phyloP scores from a whole-genome alignment of 2,797 vertebrate genomes.

The Acomys russatus region DNA sequence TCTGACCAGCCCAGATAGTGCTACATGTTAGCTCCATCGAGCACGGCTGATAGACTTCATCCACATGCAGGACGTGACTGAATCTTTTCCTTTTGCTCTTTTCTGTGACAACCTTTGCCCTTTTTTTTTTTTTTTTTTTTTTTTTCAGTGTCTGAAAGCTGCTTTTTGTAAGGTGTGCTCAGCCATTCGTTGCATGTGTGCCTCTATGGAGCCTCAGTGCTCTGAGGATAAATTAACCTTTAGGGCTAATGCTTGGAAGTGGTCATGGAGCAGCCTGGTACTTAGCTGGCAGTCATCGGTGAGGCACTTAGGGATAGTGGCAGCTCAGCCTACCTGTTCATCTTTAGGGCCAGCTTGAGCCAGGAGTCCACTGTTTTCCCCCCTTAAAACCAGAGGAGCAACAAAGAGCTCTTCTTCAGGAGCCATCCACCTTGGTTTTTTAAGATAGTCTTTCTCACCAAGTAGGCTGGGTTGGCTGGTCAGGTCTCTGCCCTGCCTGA shows the following conservation, averaged over 20 bases:
- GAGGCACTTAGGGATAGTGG: not conserved
- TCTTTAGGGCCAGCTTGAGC: not conserved
- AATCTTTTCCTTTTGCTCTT: slow-evolving; percentile 9
- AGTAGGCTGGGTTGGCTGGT: not conserved
- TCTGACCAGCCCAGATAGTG: not conserved
- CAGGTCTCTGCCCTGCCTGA: not conserved
- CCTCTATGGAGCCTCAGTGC: slow-evolving; percentile 11
- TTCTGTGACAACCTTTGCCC: not conserved
- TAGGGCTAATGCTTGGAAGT: slow-evolving; percentile 19
- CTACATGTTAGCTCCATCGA: slow-evolving; percentile 58
- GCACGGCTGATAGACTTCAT: slow-evolving; percentile 36
- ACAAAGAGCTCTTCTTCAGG: not conserved
- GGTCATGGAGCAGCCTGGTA: not conserved
- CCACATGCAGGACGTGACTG: not conserved
- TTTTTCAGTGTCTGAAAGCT: slow-evolving; percentile 69
- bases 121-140: not conserved
- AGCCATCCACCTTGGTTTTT: not conserved
- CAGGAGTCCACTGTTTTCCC: not conserved
- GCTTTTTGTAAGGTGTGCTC: slow-evolving; percentile 70
- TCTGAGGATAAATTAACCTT: not conserved
- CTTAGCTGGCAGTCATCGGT: slow-evolving; percentile 52
- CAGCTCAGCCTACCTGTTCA: not conserved
- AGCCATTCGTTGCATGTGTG: slow-evolving; percentile 51
- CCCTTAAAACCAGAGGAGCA: not conserved
- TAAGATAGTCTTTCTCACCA: not conserved